A percentile compares a stretch with the other conserved stretches of the same genome.
Conservation (phyloP, 2,797 vertebrate species). For the Gallinago solitaria region DNA sequence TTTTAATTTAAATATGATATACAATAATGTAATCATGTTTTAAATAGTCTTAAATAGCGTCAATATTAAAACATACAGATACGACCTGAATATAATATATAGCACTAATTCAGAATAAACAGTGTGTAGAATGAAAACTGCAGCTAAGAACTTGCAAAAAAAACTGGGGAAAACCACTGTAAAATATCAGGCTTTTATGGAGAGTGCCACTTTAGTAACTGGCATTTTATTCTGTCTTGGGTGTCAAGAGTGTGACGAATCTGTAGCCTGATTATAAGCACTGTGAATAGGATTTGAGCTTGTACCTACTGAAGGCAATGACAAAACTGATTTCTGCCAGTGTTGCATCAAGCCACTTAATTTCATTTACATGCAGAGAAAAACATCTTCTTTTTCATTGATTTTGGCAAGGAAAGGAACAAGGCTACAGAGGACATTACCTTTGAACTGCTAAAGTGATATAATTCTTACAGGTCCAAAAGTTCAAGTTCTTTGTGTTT, state of each 20-base stretch:
- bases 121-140: not conserved
- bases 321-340: conserved; percentile 6
- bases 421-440: not conserved
- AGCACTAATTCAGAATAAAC: conserved; percentile 2
- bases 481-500: not conserved
- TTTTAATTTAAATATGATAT: conserved; percentile 22
- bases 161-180: not conserved
- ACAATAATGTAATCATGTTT: conserved; percentile 39
- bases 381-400: not conserved
- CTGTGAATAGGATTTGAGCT: not conserved
- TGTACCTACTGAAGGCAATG: not conserved
- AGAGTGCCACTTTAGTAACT: not conserved
- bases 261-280: not conserved
- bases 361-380: not conserved
- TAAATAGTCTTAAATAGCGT: conserved; percentile 27
- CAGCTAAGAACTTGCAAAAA: not conserved
- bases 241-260: not conserved
- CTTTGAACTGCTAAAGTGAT: not conserved
- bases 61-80: not conserved
- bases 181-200: not conserved
- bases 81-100: not conserved
- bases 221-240: not conserved
- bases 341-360: not conserved
- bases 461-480: not conserved
- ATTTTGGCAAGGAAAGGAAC: not conserved